Evolutionary conservation across 1,140 invertebrate genomes (phyloP).

Genomic region (Cataglyphis hispanica): DNA sequence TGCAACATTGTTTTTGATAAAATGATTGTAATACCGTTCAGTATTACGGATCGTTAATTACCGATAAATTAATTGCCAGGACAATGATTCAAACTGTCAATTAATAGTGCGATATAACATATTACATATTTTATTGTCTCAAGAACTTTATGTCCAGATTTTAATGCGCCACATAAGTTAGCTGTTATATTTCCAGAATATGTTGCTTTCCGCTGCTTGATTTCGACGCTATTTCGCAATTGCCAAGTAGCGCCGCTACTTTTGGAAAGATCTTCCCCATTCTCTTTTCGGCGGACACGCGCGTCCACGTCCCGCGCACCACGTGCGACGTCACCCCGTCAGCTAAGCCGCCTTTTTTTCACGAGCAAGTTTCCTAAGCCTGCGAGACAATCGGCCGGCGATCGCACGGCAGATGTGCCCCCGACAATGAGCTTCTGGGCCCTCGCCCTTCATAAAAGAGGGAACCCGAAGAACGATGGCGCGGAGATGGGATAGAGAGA

Average conservation of each 20-base stretch:
- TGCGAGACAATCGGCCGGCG: constrained; percentile 84
- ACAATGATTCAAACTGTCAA: neutral
- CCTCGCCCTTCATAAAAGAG: constrained; percentile 82
- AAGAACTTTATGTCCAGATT: neutral
- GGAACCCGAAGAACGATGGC: constrained; percentile 80
- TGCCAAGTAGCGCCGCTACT: constrained; percentile 47
- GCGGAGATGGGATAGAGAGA: constrained; percentile 34
- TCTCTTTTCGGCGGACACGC: constrained; percentile 38
- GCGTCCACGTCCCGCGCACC: constrained; percentile 61
- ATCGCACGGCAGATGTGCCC: constrained; percentile 85
- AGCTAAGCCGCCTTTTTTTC: constrained; percentile 82
- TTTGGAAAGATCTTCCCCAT: constrained; percentile 47
- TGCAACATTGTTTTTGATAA: neutral
- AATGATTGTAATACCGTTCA: neutral
- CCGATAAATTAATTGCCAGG: neutral
- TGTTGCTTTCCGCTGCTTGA: neutral
- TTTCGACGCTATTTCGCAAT: constrained; percentile 12
- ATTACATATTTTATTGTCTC: neutral
- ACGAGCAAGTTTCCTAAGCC: constrained; percentile 83
- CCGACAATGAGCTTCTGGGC: constrained; percentile 83
- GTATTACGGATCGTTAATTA: neutral
- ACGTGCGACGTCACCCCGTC: constrained; percentile 62
- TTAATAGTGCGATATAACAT: neutral
- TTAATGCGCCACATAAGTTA: neutral
- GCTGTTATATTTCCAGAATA: neutral